Evolutionary conservation across 2,888 invertebrate genomes (phyloP).

Genomic region (Escarpia spicata): DNA sequence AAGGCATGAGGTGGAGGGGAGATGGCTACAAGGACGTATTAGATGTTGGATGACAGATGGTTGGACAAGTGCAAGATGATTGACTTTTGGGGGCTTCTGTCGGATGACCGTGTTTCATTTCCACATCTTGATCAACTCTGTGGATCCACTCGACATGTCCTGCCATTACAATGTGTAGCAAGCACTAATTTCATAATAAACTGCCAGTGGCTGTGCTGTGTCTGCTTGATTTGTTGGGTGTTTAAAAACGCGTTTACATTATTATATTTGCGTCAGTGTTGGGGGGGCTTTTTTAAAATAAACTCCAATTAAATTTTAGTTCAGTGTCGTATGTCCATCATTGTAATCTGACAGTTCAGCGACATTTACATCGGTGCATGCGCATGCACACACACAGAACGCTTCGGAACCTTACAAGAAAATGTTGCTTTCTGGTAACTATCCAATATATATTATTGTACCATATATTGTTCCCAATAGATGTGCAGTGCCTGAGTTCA

Average conservation of each 20-base stretch:
- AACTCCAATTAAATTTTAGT: too few species aligned
- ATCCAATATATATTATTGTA: background rate
- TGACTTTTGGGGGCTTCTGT: background rate
- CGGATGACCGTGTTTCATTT: background rate
- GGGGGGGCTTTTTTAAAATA: too few species aligned
- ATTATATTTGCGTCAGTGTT: background rate
- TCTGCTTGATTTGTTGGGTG: background rate
- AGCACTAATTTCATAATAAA: slow-evolving; percentile 12
- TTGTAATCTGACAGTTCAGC: too few species aligned
- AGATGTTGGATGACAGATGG: background rate
- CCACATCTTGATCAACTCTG: background rate
- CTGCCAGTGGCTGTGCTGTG: slow-evolving; percentile 3
- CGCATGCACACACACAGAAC: too few species aligned
- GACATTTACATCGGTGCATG: too few species aligned
- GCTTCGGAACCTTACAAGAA: background rate
- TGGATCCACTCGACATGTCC: background rate
- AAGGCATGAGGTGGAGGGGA: background rate
- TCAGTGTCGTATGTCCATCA: too few species aligned
- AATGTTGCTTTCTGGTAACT: background rate
- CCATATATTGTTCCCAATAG: too few species aligned
- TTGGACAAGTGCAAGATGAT: background rate
- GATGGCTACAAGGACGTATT: background rate
- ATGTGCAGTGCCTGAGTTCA: too few species aligned
- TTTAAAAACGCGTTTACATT: background rate
- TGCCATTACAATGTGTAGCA: background rate